These are phyloP conservation scores for Miichthys miiuy DNA, from an alignment of 2,797 vertebrate species.

Conservation along the genomic window DNA sequence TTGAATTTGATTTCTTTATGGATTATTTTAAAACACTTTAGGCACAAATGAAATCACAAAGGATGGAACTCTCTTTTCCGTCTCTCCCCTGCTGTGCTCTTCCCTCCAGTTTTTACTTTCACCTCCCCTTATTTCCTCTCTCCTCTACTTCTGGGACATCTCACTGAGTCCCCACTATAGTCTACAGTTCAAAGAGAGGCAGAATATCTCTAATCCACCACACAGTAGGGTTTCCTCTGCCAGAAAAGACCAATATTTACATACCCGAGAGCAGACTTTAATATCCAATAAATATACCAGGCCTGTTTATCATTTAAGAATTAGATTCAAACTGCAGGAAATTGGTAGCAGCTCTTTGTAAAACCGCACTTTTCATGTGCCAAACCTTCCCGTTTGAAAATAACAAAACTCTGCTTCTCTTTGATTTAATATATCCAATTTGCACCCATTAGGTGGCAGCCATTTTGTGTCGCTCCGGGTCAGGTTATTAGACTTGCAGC, in stretches of 20 bases:
- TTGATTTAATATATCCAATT: slow-evolving; percentile 27
- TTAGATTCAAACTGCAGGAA: neutral
- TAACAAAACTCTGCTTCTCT: neutral
- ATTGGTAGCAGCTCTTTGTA: slow-evolving; percentile 7
- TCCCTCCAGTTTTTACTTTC: slow-evolving; percentile 22
- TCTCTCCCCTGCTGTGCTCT: slow-evolving; percentile 13
- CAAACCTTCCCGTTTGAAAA: slow-evolving; percentile 5
- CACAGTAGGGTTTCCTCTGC: slow-evolving; percentile 38
- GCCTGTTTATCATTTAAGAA: slow-evolving; percentile 41
- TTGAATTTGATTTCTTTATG: slow-evolving; percentile 39
- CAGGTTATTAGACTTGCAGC: neutral
- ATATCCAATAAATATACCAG: slow-evolving; percentile 54
- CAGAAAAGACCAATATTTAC: slow-evolving; percentile 47
- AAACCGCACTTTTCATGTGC: neutral
- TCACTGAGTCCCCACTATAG: slow-evolving; percentile 33
- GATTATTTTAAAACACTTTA: slow-evolving; percentile 41
- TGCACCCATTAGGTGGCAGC: neutral
- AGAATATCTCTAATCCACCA: slow-evolving; percentile 49
- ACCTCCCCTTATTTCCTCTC: slow-evolving; percentile 29
- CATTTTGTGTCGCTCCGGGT: slow-evolving; percentile 1
- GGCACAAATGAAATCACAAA: slow-evolving; percentile 49
- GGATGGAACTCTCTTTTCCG: neutral
- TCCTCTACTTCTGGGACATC: neutral
- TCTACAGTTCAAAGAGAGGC: slow-evolving; percentile 58
- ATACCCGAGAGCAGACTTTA: slow-evolving; percentile 39